Percentiles rank a stretch among this genome's conserved stretches.
Evolutionary conservation across 2,113 vertebrate genomes (phyloP).

Genomic region (Nothocercus nigrocapillus): DNA sequence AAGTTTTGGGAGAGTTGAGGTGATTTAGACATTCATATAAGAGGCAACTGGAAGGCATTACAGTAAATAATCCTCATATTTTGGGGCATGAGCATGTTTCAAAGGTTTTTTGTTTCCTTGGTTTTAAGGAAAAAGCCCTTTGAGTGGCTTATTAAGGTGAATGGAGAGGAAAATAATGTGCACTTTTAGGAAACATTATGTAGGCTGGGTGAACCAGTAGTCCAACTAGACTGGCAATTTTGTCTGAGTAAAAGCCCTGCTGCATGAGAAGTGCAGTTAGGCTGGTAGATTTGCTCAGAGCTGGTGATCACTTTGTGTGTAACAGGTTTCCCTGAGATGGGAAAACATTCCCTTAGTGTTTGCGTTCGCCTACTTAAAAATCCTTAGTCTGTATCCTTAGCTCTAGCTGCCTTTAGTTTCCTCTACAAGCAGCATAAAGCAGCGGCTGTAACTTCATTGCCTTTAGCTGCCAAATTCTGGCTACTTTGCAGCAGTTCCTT

Average conservation of each 20-base stretch:
- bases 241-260: background rate
- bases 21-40: background rate
- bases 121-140: background rate
- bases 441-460: background rate
- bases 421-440: background rate
- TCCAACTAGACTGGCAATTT: background rate
- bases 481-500: background rate
- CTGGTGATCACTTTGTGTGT: background rate
- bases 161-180: background rate
- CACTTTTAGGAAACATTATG: background rate
- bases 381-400: background rate
- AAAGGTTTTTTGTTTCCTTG: background rate
- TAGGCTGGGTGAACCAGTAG: background rate
- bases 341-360: background rate
- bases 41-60: background rate
- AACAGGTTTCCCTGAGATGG: background rate
- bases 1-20: background rate
- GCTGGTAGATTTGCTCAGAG: background rate
- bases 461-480: background rate
- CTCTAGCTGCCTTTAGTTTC: background rate
- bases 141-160: background rate
- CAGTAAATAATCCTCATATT: background rate
- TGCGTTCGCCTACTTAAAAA: fast-evolving
- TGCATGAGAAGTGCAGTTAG: background rate
- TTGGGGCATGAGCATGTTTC: background rate